These are phyloP conservation scores for Abrostola triplasia DNA, from an alignment of 2,888 invertebrate genomes.

Conservation along the genomic window DNA sequence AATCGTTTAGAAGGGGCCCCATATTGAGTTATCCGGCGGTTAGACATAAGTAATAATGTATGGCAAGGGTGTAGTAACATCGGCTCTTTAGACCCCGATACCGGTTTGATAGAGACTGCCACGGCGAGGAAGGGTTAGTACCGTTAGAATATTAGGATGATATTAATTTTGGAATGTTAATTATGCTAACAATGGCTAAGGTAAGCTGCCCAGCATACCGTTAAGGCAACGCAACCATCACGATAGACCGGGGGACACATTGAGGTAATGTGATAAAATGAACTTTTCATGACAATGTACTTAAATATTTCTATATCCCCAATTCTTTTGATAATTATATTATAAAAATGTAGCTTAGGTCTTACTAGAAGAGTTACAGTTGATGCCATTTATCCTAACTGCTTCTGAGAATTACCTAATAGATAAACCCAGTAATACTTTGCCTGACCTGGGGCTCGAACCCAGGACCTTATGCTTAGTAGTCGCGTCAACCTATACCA, in stretches of 20 bases:
- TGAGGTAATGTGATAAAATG: background rate
- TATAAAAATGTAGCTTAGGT: no score
- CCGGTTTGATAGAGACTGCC: conserved; percentile 73
- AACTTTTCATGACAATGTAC: background rate
- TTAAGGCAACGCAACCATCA: background rate
- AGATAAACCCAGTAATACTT: no score
- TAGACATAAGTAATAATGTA: conserved; percentile 83
- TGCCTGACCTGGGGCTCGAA: no score
- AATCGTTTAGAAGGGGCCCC: conserved; percentile 78
- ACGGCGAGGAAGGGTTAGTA: conserved; percentile 71
- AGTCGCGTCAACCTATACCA: no score
- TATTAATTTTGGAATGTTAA: conserved; percentile 48
- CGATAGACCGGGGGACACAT: background rate
- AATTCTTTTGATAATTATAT: no score
- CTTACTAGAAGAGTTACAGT: no score
- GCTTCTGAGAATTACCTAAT: no score
- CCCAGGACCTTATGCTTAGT: no score
- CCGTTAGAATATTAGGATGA: conserved; percentile 59
- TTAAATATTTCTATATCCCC: no score
- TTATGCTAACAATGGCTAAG: conserved; percentile 18
- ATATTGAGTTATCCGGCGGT: conserved; percentile 84
- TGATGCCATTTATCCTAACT: no score
- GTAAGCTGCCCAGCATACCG: background rate
- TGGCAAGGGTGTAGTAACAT: conserved; percentile 70
- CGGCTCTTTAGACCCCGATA: conserved; percentile 66